Conservation (phyloP, 92 coral and sea anemone species). For the Anthopleura xanthogrammica region DNA sequence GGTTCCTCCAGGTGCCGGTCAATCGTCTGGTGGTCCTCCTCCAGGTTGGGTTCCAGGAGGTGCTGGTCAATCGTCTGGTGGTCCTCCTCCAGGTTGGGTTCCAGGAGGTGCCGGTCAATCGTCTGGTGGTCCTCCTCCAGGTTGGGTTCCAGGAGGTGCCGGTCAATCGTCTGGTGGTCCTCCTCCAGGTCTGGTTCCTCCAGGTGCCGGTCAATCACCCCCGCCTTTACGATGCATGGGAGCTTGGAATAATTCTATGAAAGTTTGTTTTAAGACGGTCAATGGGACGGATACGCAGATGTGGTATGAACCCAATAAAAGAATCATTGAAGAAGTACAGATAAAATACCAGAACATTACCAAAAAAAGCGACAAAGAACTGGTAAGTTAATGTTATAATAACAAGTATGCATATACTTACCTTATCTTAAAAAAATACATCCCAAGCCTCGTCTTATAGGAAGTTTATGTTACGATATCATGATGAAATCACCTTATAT, state of each 20-base stretch:
- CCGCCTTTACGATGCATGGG: not conserved
- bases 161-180: not conserved
- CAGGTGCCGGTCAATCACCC: not conserved
- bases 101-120: not conserved
- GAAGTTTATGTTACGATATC: not conserved
- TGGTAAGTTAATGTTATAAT: not conserved
- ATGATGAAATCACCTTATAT: too few relatives aligned
- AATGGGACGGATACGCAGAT: not conserved
- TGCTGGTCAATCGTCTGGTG: not conserved
- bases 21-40: not conserved
- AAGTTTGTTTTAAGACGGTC: not conserved
- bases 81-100: not conserved
- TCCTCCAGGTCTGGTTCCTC: not conserved
- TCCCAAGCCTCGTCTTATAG: too few relatives aligned
- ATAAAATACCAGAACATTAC: constrained; percentile 13
- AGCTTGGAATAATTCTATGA: constrained; percentile 21
- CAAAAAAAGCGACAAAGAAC: not conserved
- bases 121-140: constrained; percentile 9
- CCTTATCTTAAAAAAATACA: too few relatives aligned
- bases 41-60: not conserved
- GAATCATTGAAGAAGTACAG: not conserved
- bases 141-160: not conserved
- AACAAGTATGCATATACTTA: too few relatives aligned
- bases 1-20: not conserved
- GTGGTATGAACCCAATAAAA: constrained; percentile 15